Percentiles rank a stretch among this genome's conserved stretches.
Evolutionary conservation across 2,113 vertebrate genomes (phyloP).

Genomic region (Sphaerodactylus townsendi): DNA sequence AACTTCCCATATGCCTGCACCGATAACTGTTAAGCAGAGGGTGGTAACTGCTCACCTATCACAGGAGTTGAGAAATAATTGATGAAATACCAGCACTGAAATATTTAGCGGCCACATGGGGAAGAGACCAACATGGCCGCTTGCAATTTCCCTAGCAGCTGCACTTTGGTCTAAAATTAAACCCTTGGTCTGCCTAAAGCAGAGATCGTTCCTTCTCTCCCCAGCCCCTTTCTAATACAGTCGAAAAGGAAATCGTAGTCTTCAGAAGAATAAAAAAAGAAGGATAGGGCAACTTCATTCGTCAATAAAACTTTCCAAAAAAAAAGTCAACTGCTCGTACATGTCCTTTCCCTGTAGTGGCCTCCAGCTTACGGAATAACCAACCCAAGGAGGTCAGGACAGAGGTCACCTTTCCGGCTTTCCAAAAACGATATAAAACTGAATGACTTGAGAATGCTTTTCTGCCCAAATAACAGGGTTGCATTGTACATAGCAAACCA

Average conservation of each 20-base stretch:
- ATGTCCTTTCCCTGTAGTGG: too few species aligned
- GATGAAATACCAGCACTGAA: constrained; percentile 38
- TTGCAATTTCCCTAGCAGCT: constrained; percentile 29
- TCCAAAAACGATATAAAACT: too few species aligned
- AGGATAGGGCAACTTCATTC: neutral
- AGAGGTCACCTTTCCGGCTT: too few species aligned
- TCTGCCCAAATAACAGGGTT: too few species aligned
- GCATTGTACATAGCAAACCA: too few species aligned
- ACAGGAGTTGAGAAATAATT: constrained; percentile 42
- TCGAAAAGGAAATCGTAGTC: neutral
- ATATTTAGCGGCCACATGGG: constrained; percentile 46
- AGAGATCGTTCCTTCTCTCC: constrained; percentile 27
- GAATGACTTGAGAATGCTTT: too few species aligned
- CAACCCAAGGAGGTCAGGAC: too few species aligned
- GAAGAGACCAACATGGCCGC: constrained; percentile 47
- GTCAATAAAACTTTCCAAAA: neutral
- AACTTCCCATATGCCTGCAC: constrained; percentile 17
- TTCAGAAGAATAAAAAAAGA: neutral
- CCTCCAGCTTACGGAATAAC: too few species aligned
- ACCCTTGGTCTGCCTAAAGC: constrained; percentile 10
- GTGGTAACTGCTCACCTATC: constrained; percentile 22
- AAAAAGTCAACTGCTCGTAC: too few species aligned
- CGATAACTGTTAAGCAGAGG: constrained; percentile 37
- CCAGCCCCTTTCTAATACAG: neutral
- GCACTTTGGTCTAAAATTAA: constrained; percentile 39